Evolutionary conservation across 2,888 invertebrate genomes (phyloP).

Genomic region (Coleophora flavipennella): DNA sequence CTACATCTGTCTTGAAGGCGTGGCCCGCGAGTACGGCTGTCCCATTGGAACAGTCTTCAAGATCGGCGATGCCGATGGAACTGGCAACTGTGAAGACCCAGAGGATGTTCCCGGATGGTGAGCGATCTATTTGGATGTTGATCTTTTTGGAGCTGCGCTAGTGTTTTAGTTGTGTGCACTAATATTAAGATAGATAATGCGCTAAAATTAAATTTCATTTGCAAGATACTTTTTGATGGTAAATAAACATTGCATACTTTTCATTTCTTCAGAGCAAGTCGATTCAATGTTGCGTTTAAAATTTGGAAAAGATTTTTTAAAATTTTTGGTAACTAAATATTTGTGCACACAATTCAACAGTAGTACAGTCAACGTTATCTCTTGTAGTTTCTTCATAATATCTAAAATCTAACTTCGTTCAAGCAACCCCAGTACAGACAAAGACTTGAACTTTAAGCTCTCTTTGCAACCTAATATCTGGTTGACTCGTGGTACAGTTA

Average conservation of each 20-base stretch:
- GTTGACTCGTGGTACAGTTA: constrained; percentile 41
- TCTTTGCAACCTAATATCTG: constrained; percentile 50
- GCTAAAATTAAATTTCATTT: too few species aligned
- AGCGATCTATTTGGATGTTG: constrained; percentile 46
- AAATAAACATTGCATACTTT: too few species aligned
- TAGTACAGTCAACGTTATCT: too few species aligned
- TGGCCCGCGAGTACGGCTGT: constrained; percentile 94
- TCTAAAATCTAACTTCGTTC: constrained; percentile 31
- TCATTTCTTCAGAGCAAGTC: too few species aligned
- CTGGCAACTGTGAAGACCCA: constrained; percentile 94
- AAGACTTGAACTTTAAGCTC: constrained; percentile 40
- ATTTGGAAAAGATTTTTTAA: too few species aligned
- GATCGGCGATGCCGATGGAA: constrained; percentile 91
- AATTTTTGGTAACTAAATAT: too few species aligned
- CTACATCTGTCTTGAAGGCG: constrained; percentile 93
- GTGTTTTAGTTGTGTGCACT: constrained; percentile 1
- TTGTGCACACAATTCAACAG: too few species aligned
- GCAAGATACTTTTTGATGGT: too few species aligned
- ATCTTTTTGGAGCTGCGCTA: constrained; percentile 1
- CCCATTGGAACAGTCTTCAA: constrained; percentile 97
- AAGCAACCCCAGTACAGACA: constrained; percentile 41
- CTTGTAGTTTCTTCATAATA: background rate
- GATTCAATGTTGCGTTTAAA: too few species aligned
- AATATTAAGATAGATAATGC: too few species aligned
- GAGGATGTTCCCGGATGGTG: constrained; percentile 97